Percentiles rank a stretch among this genome's conserved stretches.
phyloP scores from a whole-genome alignment of 2,888 invertebrate species.

The Drosophila robusta region DNA sequence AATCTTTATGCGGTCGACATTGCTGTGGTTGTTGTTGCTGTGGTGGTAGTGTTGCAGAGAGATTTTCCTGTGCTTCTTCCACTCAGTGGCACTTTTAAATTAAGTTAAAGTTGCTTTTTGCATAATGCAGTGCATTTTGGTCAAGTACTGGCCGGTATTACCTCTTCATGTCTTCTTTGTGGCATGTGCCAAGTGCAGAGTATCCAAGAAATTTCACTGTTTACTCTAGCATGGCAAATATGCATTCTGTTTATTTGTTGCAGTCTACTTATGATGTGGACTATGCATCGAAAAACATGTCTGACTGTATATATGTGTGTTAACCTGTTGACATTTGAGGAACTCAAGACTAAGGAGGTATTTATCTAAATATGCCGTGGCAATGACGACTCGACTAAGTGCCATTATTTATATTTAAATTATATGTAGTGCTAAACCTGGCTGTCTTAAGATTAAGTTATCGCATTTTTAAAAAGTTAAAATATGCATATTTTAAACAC shows the following conservation, averaged over 20 bases:
- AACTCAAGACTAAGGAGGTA: constrained; percentile 15
- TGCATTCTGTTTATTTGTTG: constrained; percentile 44
- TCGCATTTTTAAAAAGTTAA: too few relatives aligned
- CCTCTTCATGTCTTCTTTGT: constrained; percentile 38
- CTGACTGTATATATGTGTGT: constrained; percentile 17
- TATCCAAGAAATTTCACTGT: constrained; percentile 56
- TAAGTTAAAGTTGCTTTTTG: constrained; percentile 64
- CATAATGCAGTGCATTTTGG: constrained; percentile 67
- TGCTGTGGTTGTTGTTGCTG: constrained; percentile 14
- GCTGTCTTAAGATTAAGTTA: too few relatives aligned
- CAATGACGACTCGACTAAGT: background rate
- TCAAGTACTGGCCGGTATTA: constrained; percentile 50
- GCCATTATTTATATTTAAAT: background rate
- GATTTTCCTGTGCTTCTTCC: constrained; percentile 15
- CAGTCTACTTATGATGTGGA: constrained; percentile 51
- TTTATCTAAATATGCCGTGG: constrained; percentile 17
- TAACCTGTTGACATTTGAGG: constrained; percentile 50
- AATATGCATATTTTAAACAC: too few relatives aligned
- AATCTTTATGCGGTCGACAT: constrained; percentile 45
- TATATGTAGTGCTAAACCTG: too few relatives aligned
- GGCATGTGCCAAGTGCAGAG: constrained; percentile 48
- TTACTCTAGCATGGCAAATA: constrained; percentile 48
- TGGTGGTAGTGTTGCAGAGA: constrained; percentile 5
- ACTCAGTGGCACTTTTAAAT: constrained; percentile 66
- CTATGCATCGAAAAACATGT: constrained; percentile 24